Evolutionary conservation across 2,888 invertebrate genomes (phyloP), one percentile per base, ranked within the genome.

Genomic region (Synergus gifuensis): DNA sequence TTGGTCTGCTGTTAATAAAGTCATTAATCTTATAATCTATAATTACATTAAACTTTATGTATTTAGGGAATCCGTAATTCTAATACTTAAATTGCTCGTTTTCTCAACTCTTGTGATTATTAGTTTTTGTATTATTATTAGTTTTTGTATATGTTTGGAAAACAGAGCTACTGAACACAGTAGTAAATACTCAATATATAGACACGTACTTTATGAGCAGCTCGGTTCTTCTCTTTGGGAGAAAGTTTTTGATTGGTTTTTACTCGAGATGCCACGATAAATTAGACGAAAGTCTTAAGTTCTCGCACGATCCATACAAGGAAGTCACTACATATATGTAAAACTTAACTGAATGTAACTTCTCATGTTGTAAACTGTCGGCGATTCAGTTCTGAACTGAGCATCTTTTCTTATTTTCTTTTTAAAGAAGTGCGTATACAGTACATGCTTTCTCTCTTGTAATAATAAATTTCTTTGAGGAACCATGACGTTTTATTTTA

Each of bases 191-290:
- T 16, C 8, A 40, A 12, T 40, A 44, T 66, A 18, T 73, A 36
- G 60, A 44, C 78, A 73, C 62, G 82, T 79, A 83, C 78, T 82
- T 84, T 80, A 84, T 81, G 84, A 83, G 28, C 81, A 44, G 64
- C 12, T 60, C 76, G 44, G 77, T 79, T 83, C 83, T 83, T 83
- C 83, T 84, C 83, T 84, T 83, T 79, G 86, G 81, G 88, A 87
- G 88, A 89, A 88, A 89, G 88, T 88, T 84, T 81, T 69, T 83
- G 86, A 87, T 88, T 87, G 86, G 84, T 84, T 87, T 85, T 84
- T 84, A 82, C 82, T 40, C n/a, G 69, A 69, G 69, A 78, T 78
- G 58, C 69, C 79, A 60, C 81, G 83, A 86, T 86, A 83, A 85
- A 86, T 86, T 86, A 84, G 85, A 86, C 84, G 87, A 85, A 86